Percentiles rank a stretch among this genome's conserved stretches.
These are phyloP conservation scores for Malaclemys terrapin DNA, from an alignment of 2,113 vertebrate genomes.

Conservation along the genomic window DNA sequence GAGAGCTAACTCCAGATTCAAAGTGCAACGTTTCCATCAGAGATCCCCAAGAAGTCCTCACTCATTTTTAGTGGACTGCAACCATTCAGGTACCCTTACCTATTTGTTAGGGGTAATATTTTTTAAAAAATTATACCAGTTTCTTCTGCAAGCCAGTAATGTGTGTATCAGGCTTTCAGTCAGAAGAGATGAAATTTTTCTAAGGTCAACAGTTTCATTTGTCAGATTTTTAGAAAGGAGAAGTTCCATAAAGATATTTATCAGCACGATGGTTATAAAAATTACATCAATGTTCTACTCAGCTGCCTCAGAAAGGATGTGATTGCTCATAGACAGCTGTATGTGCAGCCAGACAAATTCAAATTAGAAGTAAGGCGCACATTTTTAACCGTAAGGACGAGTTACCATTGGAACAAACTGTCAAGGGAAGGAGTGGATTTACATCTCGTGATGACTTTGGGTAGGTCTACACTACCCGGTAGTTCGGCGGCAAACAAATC, in stretches of 20 bases:
- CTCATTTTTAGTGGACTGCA: not conserved
- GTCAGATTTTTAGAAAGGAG: not conserved
- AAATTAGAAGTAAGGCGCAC: not conserved
- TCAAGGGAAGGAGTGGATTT: not conserved
- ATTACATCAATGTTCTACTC: not conserved
- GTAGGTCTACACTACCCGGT: no score
- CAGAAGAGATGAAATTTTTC: not conserved
- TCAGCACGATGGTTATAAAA: rapidly evolving
- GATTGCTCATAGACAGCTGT: not conserved
- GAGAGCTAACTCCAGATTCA: not conserved
- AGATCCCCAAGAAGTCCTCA: not conserved
- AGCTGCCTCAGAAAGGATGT: not conserved
- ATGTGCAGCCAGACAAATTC: not conserved
- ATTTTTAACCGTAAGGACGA: not conserved
- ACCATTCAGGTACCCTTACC: not conserved
- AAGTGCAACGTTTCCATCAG: not conserved
- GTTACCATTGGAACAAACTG: not conserved
- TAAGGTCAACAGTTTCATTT: not conserved
- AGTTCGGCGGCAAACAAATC: no score
- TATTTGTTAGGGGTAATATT: not conserved
- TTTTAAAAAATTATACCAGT: not conserved
- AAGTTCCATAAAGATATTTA: not conserved
- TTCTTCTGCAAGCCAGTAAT: not conserved
- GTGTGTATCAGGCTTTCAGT: not conserved
- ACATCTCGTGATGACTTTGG: not conserved